Conservation (phyloP, 53 echinoderm and acorn worm species). For the Temnopleurus reevesii region DNA sequence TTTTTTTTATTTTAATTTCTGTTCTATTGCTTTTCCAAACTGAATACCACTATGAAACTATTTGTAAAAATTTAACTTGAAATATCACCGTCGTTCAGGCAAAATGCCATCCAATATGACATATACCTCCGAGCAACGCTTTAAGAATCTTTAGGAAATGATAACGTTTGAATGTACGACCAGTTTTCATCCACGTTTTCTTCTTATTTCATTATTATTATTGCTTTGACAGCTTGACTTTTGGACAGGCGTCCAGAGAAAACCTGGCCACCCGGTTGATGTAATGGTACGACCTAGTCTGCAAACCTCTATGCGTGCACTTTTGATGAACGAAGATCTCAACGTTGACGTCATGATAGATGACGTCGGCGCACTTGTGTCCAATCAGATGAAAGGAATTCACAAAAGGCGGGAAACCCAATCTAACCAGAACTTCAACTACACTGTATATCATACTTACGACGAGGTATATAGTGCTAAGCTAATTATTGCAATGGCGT, state of each 20-base stretch:
- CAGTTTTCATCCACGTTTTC: not conserved
- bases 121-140: too few relatives aligned
- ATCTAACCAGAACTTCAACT: slow-evolving; percentile 54
- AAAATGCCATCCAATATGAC: not conserved
- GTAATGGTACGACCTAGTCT: slow-evolving; percentile 51
- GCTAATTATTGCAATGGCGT: not conserved
- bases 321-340: not conserved
- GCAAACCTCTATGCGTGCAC: not conserved
- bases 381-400: slow-evolving; percentile 46
- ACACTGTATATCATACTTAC: slow-evolving; percentile 71
- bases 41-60: not conserved
- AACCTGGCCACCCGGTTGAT: slow-evolving; percentile 40
- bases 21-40: too few relatives aligned
- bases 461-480: slow-evolving; percentile 55
- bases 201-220: not conserved
- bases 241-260: slow-evolving; percentile 10
- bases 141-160: not conserved
- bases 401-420: slow-evolving; percentile 8
- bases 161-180: not conserved
- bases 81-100: too few relatives aligned
- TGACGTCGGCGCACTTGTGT: slow-evolving; percentile 48
- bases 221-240: slow-evolving; percentile 39
- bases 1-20: too few relatives aligned
- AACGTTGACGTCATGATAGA: slow-evolving; percentile 28
- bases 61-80: too few relatives aligned